These are phyloP conservation scores for Sturnus vulgaris DNA, from an alignment of 2,113 vertebrate genomes.

Conservation along the genomic window DNA sequence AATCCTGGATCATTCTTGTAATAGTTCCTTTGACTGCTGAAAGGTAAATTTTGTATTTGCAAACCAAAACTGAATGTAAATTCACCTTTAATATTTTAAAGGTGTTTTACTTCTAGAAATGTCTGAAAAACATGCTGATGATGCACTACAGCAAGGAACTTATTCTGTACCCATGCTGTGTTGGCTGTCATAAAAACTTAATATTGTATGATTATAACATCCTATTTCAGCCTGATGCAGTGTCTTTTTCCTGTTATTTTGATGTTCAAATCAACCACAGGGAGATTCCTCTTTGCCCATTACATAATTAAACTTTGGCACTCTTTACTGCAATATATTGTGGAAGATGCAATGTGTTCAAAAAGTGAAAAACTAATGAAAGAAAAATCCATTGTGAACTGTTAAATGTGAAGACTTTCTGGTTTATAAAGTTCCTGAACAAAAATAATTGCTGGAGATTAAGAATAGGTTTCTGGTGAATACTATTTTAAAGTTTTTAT, in stretches of 20 bases:
- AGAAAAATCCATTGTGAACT: background rate
- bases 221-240: background rate
- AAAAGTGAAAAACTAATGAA: background rate
- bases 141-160: background rate
- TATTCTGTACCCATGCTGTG: background rate
- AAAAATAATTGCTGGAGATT: background rate
- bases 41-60: background rate
- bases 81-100: background rate
- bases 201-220: background rate
- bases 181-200: background rate
- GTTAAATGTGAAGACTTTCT: background rate
- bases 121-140: background rate
- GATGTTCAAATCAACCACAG: background rate
- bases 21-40: background rate
- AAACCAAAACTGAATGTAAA: background rate
- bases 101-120: background rate
- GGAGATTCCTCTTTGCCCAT: background rate
- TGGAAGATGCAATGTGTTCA: background rate
- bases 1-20: background rate
- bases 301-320: background rate
- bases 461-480: background rate
- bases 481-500: background rate
- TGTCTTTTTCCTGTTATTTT: background rate
- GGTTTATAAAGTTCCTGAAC: background rate
- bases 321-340: background rate